Conservation (phyloP, 2,888 invertebrate species). For the Mystacides longicornis region DNA sequence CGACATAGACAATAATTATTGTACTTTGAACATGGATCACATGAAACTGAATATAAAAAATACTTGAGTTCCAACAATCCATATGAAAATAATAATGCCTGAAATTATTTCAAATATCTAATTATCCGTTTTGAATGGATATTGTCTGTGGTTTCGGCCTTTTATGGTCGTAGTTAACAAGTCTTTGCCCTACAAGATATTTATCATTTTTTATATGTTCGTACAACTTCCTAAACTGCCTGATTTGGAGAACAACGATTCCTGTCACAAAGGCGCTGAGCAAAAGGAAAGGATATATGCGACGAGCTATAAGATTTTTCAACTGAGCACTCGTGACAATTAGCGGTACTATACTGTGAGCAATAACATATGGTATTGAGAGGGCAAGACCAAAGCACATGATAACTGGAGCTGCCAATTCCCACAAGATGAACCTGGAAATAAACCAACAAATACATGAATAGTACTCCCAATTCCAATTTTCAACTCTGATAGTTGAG, state of each 20-base stretch:
- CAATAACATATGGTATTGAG: slow-evolving; percentile 87
- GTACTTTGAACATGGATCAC: too few species aligned
- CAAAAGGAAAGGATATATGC: slow-evolving; percentile 85
- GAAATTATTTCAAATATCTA: too few species aligned
- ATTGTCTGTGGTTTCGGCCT: slow-evolving; percentile 48
- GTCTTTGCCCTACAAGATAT: slow-evolving; percentile 90
- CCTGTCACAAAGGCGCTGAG: slow-evolving; percentile 59
- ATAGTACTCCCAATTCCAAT: too few species aligned
- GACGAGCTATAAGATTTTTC: slow-evolving; percentile 70
- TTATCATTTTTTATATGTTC: slow-evolving; percentile 99
- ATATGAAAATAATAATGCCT: too few species aligned
- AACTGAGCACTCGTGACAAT: slow-evolving; percentile 55
- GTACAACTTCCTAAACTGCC: slow-evolving; percentile 89
- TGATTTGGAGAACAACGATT: slow-evolving; percentile 77
- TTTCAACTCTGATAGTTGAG: too few species aligned
- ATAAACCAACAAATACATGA: too few species aligned
- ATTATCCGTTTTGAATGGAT: slow-evolving; percentile 14
- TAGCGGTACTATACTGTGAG: slow-evolving; percentile 68
- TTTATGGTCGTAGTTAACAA: slow-evolving; percentile 94
- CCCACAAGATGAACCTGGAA: slow-evolving; percentile 65
- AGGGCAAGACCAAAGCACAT: slow-evolving; percentile 82
- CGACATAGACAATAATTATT: too few species aligned
- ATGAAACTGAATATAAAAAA: too few species aligned
- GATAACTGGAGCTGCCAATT: slow-evolving; percentile 84
- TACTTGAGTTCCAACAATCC: too few species aligned